Base-by-base conservation (phyloP, 1,140 invertebrate species). In the Penaeus chinensis region DNA sequence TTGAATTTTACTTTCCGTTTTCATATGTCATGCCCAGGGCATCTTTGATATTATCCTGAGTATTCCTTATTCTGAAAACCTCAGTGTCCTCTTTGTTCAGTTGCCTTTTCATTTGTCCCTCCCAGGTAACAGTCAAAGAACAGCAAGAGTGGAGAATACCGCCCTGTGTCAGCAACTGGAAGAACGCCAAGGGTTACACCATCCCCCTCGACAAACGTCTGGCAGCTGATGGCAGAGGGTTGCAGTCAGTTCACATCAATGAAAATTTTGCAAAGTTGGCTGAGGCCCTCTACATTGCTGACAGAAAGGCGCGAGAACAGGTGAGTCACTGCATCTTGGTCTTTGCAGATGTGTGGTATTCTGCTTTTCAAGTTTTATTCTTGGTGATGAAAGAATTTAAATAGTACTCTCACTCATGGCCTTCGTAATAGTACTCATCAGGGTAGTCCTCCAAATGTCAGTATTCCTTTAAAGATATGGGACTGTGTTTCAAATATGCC, bases 141-240 rank as follows among this genome's bases (percentile, higher is more conserved):
- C 99, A 99, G 92, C 96, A 99, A 89, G 98, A 99, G 92, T 99
- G 99, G 99, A 99, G 99, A 93, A 99, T 99, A 91, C 99, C 99
- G 24, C 99, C 99, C 0, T 99, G 99, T 91, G 99, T 99, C 89
- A 99, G 97, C 20, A 99, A 99, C 91, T 99, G 99, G 99, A 99
- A 99, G 93, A 99, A 99, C 92, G 97, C 98, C 4, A 99, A 98
- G 94, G 97, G 98, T 91, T 99, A 99, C 93, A 99, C 99, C 0
- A 99, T 99, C 91, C 99, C 99, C 0, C 93, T 99, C 87, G 99
- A 99, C 92, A 99, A 99, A 93, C 95, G 99, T 91, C 93, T 99
- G 90, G 99, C 99, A 3, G 98, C 99, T 20, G 99, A 99, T 93
- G 99, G 99, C 0, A 94, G 99, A 77, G 99, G 99, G 18, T 93